Evolutionary conservation across 1,140 invertebrate species (phyloP).

Genomic region (Bradysia coprophila): DNA sequence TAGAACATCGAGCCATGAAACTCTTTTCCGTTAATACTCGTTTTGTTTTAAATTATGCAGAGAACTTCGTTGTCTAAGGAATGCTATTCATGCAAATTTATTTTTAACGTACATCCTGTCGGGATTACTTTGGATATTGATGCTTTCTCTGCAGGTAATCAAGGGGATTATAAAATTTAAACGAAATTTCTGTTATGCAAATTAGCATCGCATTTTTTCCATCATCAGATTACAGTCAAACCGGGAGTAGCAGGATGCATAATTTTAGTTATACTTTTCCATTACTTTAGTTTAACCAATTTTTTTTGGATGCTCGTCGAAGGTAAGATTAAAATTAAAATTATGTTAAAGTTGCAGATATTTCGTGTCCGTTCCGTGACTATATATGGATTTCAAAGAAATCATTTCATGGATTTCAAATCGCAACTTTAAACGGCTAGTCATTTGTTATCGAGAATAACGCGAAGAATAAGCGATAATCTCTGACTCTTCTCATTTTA

Average conservation of each 20-base stretch:
- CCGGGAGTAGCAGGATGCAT: constrained; percentile 39
- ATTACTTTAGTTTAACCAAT: constrained; percentile 83
- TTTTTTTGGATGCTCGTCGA: constrained; percentile 99
- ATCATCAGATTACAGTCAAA: constrained; percentile 4
- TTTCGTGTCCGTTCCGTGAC: no score
- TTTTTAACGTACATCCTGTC: constrained; percentile 25
- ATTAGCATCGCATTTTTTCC: no score
- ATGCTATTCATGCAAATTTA: constrained; percentile 47
- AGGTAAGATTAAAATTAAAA: constrained; percentile 44
- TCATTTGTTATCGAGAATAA: no score
- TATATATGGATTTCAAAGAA: no score
- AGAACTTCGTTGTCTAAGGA: constrained; percentile 76
- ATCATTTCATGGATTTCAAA: no score
- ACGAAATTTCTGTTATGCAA: no score
- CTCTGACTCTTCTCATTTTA: no score
- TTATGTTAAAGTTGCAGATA: no score
- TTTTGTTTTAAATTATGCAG: constrained; percentile 34
- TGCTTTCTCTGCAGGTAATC: constrained; percentile 21
- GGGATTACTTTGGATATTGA: constrained; percentile 21
- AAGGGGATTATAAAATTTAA: no score
- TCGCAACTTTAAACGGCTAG: no score
- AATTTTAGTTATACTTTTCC: constrained; percentile 52
- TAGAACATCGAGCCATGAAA: background rate
- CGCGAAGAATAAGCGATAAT: no score
- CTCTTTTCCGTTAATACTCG: background rate